These are phyloP conservation scores for Pipa parva DNA, from an alignment of 2,113 vertebrate genomes.

Conservation along the genomic window DNA sequence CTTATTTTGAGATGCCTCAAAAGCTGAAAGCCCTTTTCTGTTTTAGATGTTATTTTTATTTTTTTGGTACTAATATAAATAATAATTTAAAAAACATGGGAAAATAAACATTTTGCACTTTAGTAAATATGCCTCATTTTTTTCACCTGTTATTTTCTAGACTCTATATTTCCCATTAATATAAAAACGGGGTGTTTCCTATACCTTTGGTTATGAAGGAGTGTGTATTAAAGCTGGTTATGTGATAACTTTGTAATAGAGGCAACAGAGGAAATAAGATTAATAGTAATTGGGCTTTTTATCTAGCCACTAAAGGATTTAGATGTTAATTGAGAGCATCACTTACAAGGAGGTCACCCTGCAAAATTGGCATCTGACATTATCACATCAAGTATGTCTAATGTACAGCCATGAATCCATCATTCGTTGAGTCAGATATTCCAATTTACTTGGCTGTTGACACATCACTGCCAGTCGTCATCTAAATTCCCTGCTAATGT, in stretches of 20 bases:
- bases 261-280: neutral
- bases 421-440: constrained; percentile 24
- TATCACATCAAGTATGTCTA: constrained; percentile 15
- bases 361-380: constrained; percentile 30
- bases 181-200: neutral
- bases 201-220: neutral
- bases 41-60: too few species aligned
- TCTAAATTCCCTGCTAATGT: neutral
- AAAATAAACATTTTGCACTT: too few species aligned
- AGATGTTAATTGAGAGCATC: constrained; percentile 28
- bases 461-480: constrained; percentile 5
- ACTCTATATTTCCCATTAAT: too few species aligned
- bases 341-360: constrained; percentile 20
- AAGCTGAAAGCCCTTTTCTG: too few species aligned
- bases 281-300: constrained; percentile 15
- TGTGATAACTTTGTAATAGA: neutral
- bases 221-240: neutral
- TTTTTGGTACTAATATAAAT: too few species aligned
- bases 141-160: too few species aligned
- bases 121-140: too few species aligned
- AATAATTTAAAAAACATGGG: too few species aligned
- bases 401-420: constrained; percentile 26
- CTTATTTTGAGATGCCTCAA: too few species aligned
- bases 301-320: constrained; percentile 21
- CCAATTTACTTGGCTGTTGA: constrained; percentile 24